These are phyloP conservation scores for Gnathonemus echidnorhynchus DNA, from an alignment of 2,113 vertebrate species.

Conservation along the genomic window DNA sequence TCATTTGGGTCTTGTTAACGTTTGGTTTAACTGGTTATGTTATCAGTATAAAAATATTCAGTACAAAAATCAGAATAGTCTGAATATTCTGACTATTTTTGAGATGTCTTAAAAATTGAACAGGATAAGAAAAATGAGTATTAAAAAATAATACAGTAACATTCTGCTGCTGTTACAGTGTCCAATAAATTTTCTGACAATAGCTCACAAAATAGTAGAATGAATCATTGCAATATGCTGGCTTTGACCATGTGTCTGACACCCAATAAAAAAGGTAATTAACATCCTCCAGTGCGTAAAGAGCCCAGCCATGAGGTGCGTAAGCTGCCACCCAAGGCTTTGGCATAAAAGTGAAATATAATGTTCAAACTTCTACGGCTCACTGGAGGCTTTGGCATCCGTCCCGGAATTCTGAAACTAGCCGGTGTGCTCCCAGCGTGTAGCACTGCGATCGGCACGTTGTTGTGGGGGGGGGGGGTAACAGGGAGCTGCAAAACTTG, in stretches of 20 bases:
- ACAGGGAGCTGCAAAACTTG: background rate
- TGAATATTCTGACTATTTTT: background rate
- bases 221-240: background rate
- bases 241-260: background rate
- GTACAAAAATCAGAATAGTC: background rate
- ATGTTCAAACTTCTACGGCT: background rate
- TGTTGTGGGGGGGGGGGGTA: background rate
- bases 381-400: background rate
- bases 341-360: constrained; percentile 1
- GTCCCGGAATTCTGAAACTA: background rate
- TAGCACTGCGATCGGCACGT: background rate
- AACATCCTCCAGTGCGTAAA: background rate
- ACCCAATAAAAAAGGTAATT: constrained; percentile 6
- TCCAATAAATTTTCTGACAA: background rate
- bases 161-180: background rate
- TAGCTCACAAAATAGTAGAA: background rate
- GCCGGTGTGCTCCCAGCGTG: background rate
- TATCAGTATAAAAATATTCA: background rate
- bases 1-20: background rate
- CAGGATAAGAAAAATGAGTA: background rate
- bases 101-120: background rate
- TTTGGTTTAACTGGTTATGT: background rate
- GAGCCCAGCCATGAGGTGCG: background rate
- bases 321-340: background rate
- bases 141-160: background rate